Percentiles rank a stretch among this genome's conserved stretches.
phyloP scores from a whole-genome alignment of 2,113 vertebrate species.

The Caranx ignobilis region DNA sequence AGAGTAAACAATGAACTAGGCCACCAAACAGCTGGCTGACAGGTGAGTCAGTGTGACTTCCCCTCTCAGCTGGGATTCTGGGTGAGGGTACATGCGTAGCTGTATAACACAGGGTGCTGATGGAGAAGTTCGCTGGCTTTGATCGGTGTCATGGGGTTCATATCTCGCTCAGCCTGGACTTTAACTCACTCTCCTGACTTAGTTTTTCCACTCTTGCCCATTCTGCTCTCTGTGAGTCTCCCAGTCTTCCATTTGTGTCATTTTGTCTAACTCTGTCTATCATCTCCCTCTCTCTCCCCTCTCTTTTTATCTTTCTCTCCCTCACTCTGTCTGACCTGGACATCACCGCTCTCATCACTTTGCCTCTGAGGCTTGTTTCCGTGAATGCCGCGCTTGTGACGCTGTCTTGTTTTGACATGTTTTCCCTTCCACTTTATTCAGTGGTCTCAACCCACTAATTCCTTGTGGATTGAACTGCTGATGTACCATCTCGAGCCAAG shows the following conservation, averaged over 20 bases:
- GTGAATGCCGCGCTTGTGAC: slow-evolving; percentile 47
- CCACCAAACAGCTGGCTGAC: slow-evolving; percentile 40
- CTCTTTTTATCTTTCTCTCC: slow-evolving; percentile 17
- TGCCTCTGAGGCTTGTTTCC: slow-evolving; percentile 51
- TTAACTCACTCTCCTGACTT: slow-evolving; percentile 15
- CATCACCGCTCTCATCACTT: slow-evolving; percentile 44
- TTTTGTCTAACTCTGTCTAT: slow-evolving; percentile 15
- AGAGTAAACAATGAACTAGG: neutral
- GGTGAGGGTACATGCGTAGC: neutral
- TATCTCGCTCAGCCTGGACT: slow-evolving; percentile 15
- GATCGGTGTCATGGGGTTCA: slow-evolving; percentile 58
- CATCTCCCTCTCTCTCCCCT: slow-evolving; percentile 28
- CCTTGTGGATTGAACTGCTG: slow-evolving; percentile 49
- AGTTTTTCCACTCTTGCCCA: slow-evolving; percentile 46
- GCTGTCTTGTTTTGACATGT: slow-evolving; percentile 62
- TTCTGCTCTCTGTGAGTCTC: slow-evolving; percentile 4
- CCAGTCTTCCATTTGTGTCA: slow-evolving; percentile 25
- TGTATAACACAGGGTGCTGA: slow-evolving; percentile 16
- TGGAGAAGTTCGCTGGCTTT: neutral
- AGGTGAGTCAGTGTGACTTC: slow-evolving; percentile 10
- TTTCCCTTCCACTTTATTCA: slow-evolving; percentile 59
- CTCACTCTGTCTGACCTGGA: slow-evolving; percentile 33
- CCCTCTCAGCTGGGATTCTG: slow-evolving; percentile 21
- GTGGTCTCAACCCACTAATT: slow-evolving; percentile 61
- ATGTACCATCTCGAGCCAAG: slow-evolving; percentile 35